These are phyloP conservation scores for Protophormia terraenovae DNA, from an alignment of 2,888 invertebrate species.

Conservation along the genomic window DNA sequence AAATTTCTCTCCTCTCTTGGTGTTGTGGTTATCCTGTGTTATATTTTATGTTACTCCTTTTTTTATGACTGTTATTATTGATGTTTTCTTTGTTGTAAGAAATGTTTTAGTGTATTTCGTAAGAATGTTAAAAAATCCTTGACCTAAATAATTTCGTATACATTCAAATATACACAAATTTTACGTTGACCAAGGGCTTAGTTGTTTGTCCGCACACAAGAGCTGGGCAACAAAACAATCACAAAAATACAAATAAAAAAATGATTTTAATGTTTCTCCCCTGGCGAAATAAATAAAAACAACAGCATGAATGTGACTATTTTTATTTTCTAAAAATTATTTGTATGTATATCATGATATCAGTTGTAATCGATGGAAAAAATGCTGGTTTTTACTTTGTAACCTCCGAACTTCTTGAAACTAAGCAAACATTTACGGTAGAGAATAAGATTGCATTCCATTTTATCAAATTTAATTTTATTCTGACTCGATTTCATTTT, in stretches of 20 bases:
- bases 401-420: no score
- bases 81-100: background rate
- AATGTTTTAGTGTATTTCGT: slow-evolving; percentile 5
- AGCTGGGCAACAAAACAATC: slow-evolving; percentile 11
- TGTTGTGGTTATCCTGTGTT: background rate
- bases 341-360: no score
- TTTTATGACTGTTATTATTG: background rate
- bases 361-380: no score
- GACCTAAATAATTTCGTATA: slow-evolving; percentile 60
- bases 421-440: no score
- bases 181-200: slow-evolving; percentile 56
- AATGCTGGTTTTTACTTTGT: no score
- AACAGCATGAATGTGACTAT: slow-evolving; percentile 23
- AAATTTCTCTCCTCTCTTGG: background rate
- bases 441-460: no score
- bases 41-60: background rate
- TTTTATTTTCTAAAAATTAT: slow-evolving; percentile 12
- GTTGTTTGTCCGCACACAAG: background rate
- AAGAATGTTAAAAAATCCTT: slow-evolving; percentile 56
- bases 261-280: background rate
- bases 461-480: no score
- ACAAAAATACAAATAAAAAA: slow-evolving; percentile 8
- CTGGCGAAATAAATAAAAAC: background rate
- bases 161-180: slow-evolving; percentile 7
- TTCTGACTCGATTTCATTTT: no score